Evolutionary conservation across 2,888 invertebrate genomes (phyloP).

Genomic region (Hypomecis atomaria): DNA sequence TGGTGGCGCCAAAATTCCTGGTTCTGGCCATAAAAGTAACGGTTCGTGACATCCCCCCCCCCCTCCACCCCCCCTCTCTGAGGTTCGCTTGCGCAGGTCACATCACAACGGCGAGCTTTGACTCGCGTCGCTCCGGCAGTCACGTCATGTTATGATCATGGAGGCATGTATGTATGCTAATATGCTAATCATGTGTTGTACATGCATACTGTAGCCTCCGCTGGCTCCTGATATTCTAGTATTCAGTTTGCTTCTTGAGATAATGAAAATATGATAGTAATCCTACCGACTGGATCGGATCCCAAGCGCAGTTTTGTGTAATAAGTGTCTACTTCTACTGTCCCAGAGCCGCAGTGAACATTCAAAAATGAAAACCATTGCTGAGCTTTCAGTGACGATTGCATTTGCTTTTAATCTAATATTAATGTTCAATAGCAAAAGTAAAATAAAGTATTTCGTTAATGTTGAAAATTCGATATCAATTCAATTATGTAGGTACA

Average conservation of each 20-base stretch:
- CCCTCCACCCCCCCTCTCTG: conserved; percentile 23
- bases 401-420: no score
- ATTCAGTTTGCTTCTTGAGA: neutral
- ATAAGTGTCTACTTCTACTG: no score
- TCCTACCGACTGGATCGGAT: no score
- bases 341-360: no score
- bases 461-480: no score
- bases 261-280: no score
- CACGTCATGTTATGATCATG: conserved; percentile 15
- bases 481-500: no score
- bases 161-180: conserved; percentile 22
- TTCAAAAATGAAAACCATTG: no score
- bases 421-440: no score
- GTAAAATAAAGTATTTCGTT: no score
- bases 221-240: neutral
- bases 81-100: conserved; percentile 4
- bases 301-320: no score
- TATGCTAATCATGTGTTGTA: conserved; percentile 18
- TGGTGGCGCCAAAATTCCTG: conserved; percentile 58
- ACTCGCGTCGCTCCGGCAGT: conserved; percentile 11
- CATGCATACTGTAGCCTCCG: neutral
- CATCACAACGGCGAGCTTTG: neutral
- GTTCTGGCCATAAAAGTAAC: conserved; percentile 52
- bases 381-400: no score
- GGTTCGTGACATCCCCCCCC: conserved; percentile 44